Conservation (phyloP, 2,113 vertebrate genomes). For the Myocastor coypus region DNA sequence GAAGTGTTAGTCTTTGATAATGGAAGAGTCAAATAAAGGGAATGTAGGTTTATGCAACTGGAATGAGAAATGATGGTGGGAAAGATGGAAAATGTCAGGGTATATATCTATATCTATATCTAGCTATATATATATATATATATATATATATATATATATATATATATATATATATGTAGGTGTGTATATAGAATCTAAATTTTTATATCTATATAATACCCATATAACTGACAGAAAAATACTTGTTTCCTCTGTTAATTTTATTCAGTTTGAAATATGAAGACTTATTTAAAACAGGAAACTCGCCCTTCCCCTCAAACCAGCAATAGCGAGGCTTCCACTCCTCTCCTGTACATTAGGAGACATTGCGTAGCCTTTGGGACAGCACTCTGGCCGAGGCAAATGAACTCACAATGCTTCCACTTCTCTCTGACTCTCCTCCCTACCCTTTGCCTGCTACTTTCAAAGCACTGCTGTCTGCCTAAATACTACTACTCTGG, state of each 20-base stretch:
- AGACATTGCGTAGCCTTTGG: constrained; percentile 4
- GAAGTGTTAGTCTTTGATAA: constrained; percentile 8
- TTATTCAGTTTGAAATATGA: constrained; percentile 32
- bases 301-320: background rate
- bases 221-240: background rate
- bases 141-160: too few species aligned
- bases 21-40: background rate
- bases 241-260: constrained; percentile 31
- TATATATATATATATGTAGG: too few species aligned
- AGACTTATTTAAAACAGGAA: background rate
- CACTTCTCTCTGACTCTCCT: background rate
- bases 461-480: background rate
- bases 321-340: background rate
- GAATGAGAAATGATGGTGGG: background rate
- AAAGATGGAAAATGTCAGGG: background rate
- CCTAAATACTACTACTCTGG: background rate
- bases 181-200: too few species aligned
- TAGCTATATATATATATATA: too few species aligned
- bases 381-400: constrained; percentile 13
- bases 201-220: background rate
- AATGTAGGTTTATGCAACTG: constrained; percentile 5
- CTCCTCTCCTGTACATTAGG: constrained; percentile 12
- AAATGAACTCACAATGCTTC: background rate
- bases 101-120: too few species aligned
- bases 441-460: background rate